Conservation (phyloP, 1,140 invertebrate genomes). For the Heliconius congener region DNA sequence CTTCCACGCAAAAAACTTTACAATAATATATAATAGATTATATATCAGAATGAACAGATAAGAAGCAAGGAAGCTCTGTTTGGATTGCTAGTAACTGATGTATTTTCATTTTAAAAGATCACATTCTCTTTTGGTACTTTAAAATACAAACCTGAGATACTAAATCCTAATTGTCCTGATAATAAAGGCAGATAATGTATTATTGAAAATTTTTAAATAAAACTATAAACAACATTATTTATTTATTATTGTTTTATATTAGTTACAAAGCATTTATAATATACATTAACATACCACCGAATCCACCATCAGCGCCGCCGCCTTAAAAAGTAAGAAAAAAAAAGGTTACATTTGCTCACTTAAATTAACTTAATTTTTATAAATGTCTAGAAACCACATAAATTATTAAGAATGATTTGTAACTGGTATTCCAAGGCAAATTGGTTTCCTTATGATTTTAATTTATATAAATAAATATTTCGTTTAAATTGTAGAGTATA, state of each 20-base stretch:
- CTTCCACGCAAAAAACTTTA: too few species aligned
- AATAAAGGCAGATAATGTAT: not conserved
- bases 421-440: not conserved
- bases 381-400: not conserved
- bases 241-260: not conserved
- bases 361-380: not conserved
- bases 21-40: too few species aligned
- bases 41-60: too few species aligned
- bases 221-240: not conserved
- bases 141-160: not conserved
- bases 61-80: too few species aligned
- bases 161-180: not conserved
- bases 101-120: not conserved
- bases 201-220: not conserved
- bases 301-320: constrained; percentile 15
- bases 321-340: constrained; percentile 11
- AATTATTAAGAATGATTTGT: not conserved
- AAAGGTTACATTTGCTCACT: not conserved
- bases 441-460: too few species aligned
- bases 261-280: not conserved
- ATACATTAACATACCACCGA: constrained; percentile 11
- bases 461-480: too few species aligned
- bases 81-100: too few species aligned
- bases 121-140: not conserved
- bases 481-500: too few species aligned